Base-by-base conservation (phyloP, 2,888 invertebrate genomes). In the Drosophila gaucha region DNA sequence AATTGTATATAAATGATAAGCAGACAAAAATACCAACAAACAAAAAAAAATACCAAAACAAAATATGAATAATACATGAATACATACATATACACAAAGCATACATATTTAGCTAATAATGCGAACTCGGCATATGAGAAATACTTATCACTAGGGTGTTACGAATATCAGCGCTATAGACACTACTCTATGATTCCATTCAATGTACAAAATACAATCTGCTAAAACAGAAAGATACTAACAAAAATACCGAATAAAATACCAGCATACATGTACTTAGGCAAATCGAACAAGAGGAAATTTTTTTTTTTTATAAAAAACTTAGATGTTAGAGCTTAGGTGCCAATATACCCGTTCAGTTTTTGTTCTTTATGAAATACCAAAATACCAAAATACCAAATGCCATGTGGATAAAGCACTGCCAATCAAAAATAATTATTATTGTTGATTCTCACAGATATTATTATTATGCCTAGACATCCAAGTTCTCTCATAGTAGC, bases 121-220 rank as follows among this genome's bases (percentile, higher is more conserved):
- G 18, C 49, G 28, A 16, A 35, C 35, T n/a, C n/a, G 28, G 54
- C 22, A 62, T 59, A 47, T 31, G 33, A 52, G 28, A 44, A 44
- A 26, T 50, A 46, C 44, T 38, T 57, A 66, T 74, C 66, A 50
- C 36, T 74, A 68, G 68, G 52, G 33, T 57, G 56, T 68, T 67
- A 30, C 33, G 26, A 44, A 50, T 39, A 66, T 56, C 36, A 51
- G 55, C 72, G 51, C 72, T 56, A 62, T 62, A 26, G 33, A 22
- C 24, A 54, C 44, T 38, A 67, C 1, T n/a, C n/a, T 44, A 71
- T 67, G 52, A 78, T 80, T 85, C 77, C 73, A 85, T 85, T 78
- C 64, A 74, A 70, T 86, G 86, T 84, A 84, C 86, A 85, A 84
- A 82, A 60, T 52, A 47, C 51, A 51, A 55, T 65, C 59, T 50